Conservation (phyloP, 1,140 invertebrate species). For the Cydia amplana region DNA sequence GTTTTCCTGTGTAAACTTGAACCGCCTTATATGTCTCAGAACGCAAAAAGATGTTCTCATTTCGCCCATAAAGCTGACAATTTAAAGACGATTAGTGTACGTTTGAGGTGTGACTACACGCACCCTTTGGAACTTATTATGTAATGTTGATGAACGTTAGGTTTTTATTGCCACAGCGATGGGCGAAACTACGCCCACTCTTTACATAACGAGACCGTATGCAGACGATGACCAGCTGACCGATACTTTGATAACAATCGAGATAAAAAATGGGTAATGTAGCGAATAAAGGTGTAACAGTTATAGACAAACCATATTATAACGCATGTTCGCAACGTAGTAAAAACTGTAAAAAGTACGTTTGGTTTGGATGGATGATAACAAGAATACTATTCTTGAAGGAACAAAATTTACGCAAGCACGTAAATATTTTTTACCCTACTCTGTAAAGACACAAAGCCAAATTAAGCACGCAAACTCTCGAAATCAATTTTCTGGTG, state of each 20-base stretch:
- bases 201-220: constrained; percentile 55
- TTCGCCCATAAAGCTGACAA: neutral
- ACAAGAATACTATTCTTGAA: no score
- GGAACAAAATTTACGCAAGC: no score
- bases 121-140: constrained; percentile 61
- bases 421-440: no score
- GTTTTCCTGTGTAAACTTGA: constrained; percentile 1
- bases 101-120: constrained; percentile 26
- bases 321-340: neutral
- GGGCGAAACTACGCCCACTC: constrained; percentile 57
- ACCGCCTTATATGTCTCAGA: neutral
- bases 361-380: no score
- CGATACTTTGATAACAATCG: constrained; percentile 31
- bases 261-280: constrained; percentile 31
- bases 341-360: neutral
- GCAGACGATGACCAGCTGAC: constrained; percentile 34
- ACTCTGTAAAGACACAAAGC: no score
- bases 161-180: constrained; percentile 61
- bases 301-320: constrained; percentile 38
- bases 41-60: neutral
- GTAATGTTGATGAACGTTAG: constrained; percentile 63
- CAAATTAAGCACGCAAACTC: no score
- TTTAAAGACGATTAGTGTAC: neutral
- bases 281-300: constrained; percentile 15
- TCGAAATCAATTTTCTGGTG: no score